A percentile compares a stretch with the other conserved stretches of the same genome.
Evolutionary conservation across 2,113 vertebrate genomes (phyloP).

Genomic region (Mus pahari): DNA sequence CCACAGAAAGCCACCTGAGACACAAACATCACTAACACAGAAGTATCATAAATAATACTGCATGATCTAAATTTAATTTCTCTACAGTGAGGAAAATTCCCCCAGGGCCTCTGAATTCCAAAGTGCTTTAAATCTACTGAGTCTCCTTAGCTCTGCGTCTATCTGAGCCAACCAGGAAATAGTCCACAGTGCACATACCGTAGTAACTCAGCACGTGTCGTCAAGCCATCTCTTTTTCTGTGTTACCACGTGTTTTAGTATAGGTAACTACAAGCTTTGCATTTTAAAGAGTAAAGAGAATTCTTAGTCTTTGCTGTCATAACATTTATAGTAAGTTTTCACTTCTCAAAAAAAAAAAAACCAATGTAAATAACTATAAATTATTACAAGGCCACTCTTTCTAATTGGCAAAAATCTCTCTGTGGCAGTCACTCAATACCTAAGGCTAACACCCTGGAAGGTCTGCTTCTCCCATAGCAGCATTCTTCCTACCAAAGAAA

Average conservation of each 20-base stretch:
- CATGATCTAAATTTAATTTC: background rate
- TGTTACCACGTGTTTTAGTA: slow-evolving; percentile 35
- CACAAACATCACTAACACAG: background rate
- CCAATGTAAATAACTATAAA: slow-evolving; percentile 44
- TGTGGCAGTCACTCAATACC: background rate
- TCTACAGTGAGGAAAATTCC: background rate
- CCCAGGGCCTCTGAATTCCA: background rate
- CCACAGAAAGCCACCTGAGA: background rate
- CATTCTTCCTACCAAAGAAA: slow-evolving; percentile 62
- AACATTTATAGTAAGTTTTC: background rate
- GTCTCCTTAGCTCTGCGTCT: background rate
- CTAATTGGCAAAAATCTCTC: slow-evolving; percentile 5
- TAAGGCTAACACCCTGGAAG: background rate
- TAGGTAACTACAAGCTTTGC: slow-evolving; percentile 48
- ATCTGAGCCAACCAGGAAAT: background rate
- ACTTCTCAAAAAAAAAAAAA: slow-evolving; percentile 16
- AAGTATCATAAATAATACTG: background rate
- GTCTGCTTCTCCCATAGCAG: background rate
- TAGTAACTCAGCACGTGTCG: slow-evolving; percentile 10
- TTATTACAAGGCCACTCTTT: background rate
- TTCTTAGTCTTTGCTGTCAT: slow-evolving; percentile 45
- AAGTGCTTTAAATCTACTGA: slow-evolving; percentile 27
- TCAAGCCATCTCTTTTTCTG: slow-evolving; percentile 1
- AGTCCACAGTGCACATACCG: background rate
- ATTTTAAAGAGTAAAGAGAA: slow-evolving; percentile 68